Conservation (phyloP, 2,888 invertebrate species). For the Gastrophysa polygoni region DNA sequence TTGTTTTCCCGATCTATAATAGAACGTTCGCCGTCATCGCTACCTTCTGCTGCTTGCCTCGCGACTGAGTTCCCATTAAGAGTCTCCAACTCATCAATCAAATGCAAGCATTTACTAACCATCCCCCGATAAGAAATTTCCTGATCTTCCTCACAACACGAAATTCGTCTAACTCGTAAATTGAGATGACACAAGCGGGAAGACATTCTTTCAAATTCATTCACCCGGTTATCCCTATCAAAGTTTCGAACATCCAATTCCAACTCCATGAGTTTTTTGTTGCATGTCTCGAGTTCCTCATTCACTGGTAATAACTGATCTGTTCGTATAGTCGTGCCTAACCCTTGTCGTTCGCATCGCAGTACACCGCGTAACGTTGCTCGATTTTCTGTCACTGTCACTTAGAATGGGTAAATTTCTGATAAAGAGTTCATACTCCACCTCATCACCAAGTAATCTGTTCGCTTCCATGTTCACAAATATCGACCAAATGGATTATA, state of each 20-base stretch:
- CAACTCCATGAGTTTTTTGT: not conserved
- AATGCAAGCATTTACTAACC: not conserved
- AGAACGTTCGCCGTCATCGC: too few species aligned
- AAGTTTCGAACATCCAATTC: not conserved
- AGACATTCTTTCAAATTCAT: not conserved
- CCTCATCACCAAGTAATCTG: not conserved
- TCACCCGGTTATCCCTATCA: not conserved
- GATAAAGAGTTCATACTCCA: constrained; percentile 1
- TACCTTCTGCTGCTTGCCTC: too few species aligned
- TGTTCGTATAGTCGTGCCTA: not conserved
- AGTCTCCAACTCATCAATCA: too few species aligned
- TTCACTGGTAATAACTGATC: not conserved
- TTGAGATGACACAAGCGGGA: not conserved
- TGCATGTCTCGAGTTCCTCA: not conserved
- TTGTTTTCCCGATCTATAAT: too few species aligned
- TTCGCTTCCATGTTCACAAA: constrained; percentile 8
- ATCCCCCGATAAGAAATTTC: not conserved
- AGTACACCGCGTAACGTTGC: not conserved
- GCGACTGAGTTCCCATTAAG: too few species aligned
- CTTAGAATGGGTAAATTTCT: not conserved
- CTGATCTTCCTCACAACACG: not conserved
- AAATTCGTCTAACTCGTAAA: not conserved
- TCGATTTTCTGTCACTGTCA: constrained; percentile 4
- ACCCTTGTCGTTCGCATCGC: not conserved
- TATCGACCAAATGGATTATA: too few species aligned